Evolutionary conservation across 2,113 vertebrate genomes (phyloP), one percentile per base, ranked within the genome.

Genomic region (Pachyramphus minor): DNA sequence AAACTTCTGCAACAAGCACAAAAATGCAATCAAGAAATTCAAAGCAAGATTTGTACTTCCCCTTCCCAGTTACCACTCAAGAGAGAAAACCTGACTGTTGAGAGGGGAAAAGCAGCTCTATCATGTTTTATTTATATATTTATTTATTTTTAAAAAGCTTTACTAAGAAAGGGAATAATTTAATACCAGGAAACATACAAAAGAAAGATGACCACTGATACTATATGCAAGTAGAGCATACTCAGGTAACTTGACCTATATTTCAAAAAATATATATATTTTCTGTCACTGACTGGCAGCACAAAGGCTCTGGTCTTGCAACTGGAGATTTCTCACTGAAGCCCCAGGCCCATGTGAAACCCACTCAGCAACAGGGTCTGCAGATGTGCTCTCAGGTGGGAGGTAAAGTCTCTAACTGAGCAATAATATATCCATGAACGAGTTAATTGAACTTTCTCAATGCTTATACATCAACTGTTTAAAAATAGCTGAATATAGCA

Each of bases 91-190:
- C 95, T 92, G 92, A 93, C 95, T 93, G 87, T 95, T 97, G 93
- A 95, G 90, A 93, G 76, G 90, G 85, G 87, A 84, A 97, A 96
- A 96, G 85, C 82, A 95, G 55, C 75, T 93, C 94, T 96, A 53
- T 95, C 79, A 95, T 97, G 85, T 93, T 97, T 97, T 96, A 96
- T 97, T 94, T 96, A 97, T 90, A 92, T 96, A 96, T 97, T 96
- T 97, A 97, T 97, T 96, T 95, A 97, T 95, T 96, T 97, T 94
- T 96, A 68, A 97, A 93, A 95, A 94, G 72, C 82, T 93, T 95
- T 90, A 82, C 95, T 94, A 81, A 95, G 92, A 96, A 97, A 97
- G 92, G 64, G 95, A 97, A 97, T 96, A 96, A 96, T 97, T 95
- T 92, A 96, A 78, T 86, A 92, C 64, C 52, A 47, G 69, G 72